phyloP scores from a whole-genome alignment of 2,797 vertebrate genomes.

The Perodicticus potto region DNA sequence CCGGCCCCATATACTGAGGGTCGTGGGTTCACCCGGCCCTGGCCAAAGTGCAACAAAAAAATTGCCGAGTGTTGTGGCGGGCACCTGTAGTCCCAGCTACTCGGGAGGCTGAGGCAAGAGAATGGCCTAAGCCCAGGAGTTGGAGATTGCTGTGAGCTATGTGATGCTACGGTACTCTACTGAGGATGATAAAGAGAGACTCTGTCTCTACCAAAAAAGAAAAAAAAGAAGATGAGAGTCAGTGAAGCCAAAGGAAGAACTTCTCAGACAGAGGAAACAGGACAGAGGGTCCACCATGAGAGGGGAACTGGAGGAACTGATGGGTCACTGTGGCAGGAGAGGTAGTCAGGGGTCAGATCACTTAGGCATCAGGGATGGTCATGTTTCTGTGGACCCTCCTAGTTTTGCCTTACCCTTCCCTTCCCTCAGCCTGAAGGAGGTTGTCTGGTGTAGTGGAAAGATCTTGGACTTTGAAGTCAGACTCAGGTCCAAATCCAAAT shows the following conservation, averaged over 20 bases:
- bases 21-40: too few relatives aligned
- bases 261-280: neutral
- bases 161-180: too few relatives aligned
- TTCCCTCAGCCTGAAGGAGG: neutral
- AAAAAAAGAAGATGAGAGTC: neutral
- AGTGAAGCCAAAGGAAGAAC: accelerated
- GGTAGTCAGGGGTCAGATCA: neutral
- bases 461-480: neutral
- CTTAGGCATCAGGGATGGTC: neutral
- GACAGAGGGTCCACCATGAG: neutral
- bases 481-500: neutral
- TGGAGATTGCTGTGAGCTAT: too few relatives aligned
- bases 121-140: too few relatives aligned
- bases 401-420: neutral
- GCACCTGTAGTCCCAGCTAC: too few relatives aligned
- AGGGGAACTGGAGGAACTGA: neutral
- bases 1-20: too few relatives aligned
- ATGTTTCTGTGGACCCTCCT: neutral
- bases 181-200: too few relatives aligned
- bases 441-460: neutral
- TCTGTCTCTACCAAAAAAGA: too few relatives aligned
- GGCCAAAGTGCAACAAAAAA: too few relatives aligned
- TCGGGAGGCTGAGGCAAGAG: too few relatives aligned
- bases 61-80: too few relatives aligned
- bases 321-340: neutral